Percentiles rank a stretch among this genome's conserved stretches.
These are phyloP conservation scores for Synergus gifuensis DNA, from an alignment of 2,888 invertebrate species.

Conservation along the genomic window DNA sequence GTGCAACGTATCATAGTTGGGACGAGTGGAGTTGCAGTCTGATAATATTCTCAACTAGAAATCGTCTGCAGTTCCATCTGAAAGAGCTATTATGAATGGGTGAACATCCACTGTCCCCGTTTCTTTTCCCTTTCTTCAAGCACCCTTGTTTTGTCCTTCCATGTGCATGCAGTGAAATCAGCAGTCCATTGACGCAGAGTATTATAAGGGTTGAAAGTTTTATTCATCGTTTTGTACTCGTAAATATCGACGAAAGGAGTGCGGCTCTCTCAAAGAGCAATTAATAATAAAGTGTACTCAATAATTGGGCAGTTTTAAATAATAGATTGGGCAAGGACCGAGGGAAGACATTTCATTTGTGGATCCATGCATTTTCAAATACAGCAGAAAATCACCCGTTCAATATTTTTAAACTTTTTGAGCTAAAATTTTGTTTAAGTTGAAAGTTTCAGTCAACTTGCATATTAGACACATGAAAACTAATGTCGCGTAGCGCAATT, in stretches of 20 bases:
- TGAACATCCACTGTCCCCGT: constrained; percentile 12
- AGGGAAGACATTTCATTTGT: not conserved
- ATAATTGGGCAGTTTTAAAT: not conserved
- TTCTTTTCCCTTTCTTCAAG: constrained; percentile 20
- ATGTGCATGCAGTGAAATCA: constrained; percentile 21
- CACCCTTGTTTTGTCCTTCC: constrained; percentile 24
- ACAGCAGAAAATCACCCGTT: too few relatives aligned
- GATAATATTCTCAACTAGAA: constrained; percentile 33
- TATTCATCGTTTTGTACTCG: not conserved
- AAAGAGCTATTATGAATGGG: constrained; percentile 33
- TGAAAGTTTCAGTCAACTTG: not conserved
- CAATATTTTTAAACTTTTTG: too few relatives aligned
- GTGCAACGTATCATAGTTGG: constrained; percentile 27
- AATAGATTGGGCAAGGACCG: not conserved
- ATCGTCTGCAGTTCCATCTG: constrained; percentile 27
- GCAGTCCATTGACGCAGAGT: constrained; percentile 10
- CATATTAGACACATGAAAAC: not conserved
- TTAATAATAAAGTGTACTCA: not conserved
- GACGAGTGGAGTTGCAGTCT: constrained; percentile 21
- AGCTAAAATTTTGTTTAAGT: not conserved
- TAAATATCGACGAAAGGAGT: not conserved
- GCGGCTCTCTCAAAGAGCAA: not conserved
- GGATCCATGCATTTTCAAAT: not conserved
- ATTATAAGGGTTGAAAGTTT: constrained; percentile 7
- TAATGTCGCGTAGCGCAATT: constrained; percentile 4